phyloP scores from a whole-genome alignment of 2,888 invertebrate species.

The Mimumesa dahlbomi region DNA sequence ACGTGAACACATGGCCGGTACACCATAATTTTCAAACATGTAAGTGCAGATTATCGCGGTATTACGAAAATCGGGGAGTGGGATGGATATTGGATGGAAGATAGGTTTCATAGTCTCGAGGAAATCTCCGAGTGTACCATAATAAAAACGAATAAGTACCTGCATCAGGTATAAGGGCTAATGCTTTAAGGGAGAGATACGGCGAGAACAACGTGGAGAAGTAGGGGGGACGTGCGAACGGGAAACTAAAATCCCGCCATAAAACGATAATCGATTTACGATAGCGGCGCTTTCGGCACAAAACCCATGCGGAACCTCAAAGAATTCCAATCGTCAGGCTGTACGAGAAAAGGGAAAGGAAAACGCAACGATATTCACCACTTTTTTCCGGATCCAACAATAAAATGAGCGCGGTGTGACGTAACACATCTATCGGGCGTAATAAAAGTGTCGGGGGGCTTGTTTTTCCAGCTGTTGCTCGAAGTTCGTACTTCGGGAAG shows the following conservation, averaged over 20 bases:
- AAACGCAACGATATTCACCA: constrained; percentile 11
- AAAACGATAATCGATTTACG: constrained; percentile 77
- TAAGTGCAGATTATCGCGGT: constrained; percentile 20
- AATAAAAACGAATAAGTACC: constrained; percentile 34
- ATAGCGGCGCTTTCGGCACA: constrained; percentile 60
- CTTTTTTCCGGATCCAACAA: constrained; percentile 35
- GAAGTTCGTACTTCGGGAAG: not conserved
- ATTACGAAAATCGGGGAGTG: constrained; percentile 11
- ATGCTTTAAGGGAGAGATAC: not conserved
- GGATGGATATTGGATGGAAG: no score
- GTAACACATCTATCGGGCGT: constrained; percentile 7
- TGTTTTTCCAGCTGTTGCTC: constrained; percentile 3
- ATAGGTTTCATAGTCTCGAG: constrained; percentile 7
- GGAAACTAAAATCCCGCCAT: constrained; percentile 48
- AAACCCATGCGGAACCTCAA: constrained; percentile 3
- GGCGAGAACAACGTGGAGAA: constrained; percentile 1
- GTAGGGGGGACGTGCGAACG: constrained; percentile 39
- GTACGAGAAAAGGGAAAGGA: constrained; percentile 11
- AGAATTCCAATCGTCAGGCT: not conserved
- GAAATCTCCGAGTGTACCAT: constrained; percentile 1
- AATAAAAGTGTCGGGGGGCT: constrained; percentile 4
- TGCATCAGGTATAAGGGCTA: constrained; percentile 34
- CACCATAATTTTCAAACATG: not conserved
- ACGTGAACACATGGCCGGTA: not conserved
- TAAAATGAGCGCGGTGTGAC: constrained; percentile 24